These are phyloP conservation scores for Drosophila mimetica DNA, from an alignment of 2,888 invertebrate species.

Conservation along the genomic window DNA sequence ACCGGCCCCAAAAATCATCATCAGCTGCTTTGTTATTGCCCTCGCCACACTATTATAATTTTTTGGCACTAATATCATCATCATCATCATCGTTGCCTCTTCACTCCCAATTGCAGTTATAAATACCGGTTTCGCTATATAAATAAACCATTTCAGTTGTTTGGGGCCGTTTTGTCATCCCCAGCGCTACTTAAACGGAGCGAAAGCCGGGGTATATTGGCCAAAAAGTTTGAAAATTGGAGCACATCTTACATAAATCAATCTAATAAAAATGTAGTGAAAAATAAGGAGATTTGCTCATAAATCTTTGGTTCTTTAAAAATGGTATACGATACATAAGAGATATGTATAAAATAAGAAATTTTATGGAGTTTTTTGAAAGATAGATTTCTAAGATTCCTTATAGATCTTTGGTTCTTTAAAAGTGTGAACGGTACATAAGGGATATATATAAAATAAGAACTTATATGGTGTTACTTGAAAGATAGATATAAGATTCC, in stretches of 20 bases:
- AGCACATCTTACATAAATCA: neutral
- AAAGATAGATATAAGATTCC: no score
- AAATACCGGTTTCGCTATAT: constrained; percentile 69
- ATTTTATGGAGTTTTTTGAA: no score
- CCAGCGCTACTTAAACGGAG: constrained; percentile 11
- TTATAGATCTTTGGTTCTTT: no score
- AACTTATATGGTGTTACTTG: no score
- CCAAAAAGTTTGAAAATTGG: constrained; percentile 4
- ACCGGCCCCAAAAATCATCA: constrained; percentile 72
- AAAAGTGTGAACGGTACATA: no score
- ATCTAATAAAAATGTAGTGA: neutral
- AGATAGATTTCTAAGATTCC: no score
- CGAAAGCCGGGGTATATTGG: constrained; percentile 36
- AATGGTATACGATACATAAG: no score
- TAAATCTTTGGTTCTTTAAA: no score
- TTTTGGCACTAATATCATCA: constrained; percentile 73
- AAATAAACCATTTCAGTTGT: constrained; percentile 44
- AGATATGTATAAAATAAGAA: no score
- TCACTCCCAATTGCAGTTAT: constrained; percentile 65
- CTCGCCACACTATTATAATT: constrained; percentile 50
- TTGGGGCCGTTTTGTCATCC: constrained; percentile 24
- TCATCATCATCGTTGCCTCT: constrained; percentile 28
- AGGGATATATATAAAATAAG: no score
- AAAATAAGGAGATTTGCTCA: neutral
- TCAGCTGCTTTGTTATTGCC: constrained; percentile 59